Percentiles rank a stretch among this genome's conserved stretches.
These are phyloP conservation scores for Schizotus pectinicornis DNA, from an alignment of 2,888 invertebrate species.

Conservation along the genomic window DNA sequence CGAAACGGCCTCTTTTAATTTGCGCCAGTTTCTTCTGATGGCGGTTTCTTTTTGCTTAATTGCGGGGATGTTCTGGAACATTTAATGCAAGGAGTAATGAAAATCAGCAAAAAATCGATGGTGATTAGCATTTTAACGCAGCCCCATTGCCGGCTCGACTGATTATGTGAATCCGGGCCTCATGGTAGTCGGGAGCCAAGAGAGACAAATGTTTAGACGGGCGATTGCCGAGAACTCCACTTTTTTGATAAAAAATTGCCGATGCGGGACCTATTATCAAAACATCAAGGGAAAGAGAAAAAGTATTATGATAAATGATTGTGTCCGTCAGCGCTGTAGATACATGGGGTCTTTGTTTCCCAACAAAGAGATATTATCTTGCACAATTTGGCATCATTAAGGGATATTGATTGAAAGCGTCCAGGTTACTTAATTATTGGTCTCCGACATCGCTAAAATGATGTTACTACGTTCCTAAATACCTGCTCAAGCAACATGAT, in stretches of 20 bases:
- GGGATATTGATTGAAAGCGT: background rate
- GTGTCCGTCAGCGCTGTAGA: conserved; percentile 14
- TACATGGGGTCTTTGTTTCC: conserved; percentile 14
- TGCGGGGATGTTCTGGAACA: too few species aligned
- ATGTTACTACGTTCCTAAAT: too few species aligned
- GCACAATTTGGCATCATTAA: conserved; percentile 9
- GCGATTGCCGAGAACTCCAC: background rate
- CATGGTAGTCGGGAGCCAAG: background rate
- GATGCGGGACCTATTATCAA: conserved; percentile 20
- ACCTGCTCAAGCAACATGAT: too few species aligned
- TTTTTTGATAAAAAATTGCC: conserved; percentile 11
- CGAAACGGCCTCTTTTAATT: too few species aligned
- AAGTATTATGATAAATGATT: conserved; percentile 15
- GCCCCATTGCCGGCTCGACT: too few species aligned
- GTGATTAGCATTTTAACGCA: too few species aligned
- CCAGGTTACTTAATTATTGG: background rate
- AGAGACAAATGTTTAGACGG: background rate
- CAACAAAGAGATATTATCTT: conserved; percentile 11
- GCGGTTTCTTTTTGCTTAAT: too few species aligned
- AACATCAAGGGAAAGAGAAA: conserved; percentile 13
- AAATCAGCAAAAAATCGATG: too few species aligned
- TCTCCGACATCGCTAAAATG: background rate
- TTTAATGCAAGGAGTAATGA: too few species aligned
- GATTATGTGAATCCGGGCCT: too few species aligned
- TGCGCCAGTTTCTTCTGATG: too few species aligned